Evolutionary conservation across 2,797 vertebrate species (phyloP).

Genomic region (Anisognathus igniventris): DNA sequence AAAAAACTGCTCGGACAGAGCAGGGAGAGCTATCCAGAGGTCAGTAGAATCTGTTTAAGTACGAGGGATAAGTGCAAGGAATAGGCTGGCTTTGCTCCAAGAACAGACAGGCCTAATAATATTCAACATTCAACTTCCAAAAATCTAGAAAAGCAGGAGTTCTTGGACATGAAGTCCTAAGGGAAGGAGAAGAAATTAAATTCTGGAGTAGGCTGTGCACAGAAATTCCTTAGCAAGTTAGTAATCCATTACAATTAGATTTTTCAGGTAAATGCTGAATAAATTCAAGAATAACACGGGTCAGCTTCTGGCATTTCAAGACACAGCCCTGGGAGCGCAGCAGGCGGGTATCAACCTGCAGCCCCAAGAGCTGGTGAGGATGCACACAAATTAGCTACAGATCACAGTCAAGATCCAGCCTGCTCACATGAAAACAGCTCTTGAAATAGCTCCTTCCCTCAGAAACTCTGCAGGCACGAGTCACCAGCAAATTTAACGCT

Average conservation of each 20-base stretch:
- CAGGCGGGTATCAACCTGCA: background rate
- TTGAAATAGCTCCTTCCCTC: slow-evolving; percentile 3
- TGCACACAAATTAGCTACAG: background rate
- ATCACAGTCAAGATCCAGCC: background rate
- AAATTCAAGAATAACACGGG: fast-evolving
- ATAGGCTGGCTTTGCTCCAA: background rate
- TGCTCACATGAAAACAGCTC: background rate
- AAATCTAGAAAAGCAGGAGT: background rate
- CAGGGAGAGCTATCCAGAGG: background rate
- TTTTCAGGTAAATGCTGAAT: background rate
- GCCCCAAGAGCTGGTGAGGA: background rate
- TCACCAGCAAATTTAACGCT: background rate
- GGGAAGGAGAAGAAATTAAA: background rate
- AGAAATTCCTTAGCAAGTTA: background rate
- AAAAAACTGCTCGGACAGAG: background rate
- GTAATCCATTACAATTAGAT: background rate
- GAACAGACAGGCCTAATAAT: background rate
- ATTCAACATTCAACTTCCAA: background rate
- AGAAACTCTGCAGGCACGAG: background rate
- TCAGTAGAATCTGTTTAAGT: background rate
- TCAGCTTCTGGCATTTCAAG: background rate
- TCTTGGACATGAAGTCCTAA: background rate
- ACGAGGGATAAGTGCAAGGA: background rate
- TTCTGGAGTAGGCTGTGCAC: background rate
- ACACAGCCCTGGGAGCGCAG: background rate